phyloP scores from a whole-genome alignment of 2,113 vertebrate species.

The Poeciliopsis occidentalis region DNA sequence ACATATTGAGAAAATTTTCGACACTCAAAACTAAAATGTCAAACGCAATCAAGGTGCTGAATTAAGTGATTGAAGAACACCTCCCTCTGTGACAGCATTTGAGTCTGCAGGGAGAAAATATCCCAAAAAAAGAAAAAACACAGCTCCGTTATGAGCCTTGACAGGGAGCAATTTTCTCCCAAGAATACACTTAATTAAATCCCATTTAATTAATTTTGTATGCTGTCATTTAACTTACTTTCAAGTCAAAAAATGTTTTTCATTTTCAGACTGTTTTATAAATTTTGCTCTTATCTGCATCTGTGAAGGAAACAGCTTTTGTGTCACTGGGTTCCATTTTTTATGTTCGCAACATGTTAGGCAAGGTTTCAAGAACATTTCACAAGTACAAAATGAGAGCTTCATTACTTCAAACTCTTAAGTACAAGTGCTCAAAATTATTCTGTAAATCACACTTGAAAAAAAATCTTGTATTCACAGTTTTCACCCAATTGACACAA shows the following conservation, averaged over 20 bases:
- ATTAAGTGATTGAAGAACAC: conserved; percentile 65
- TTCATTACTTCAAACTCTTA: too few relatives aligned
- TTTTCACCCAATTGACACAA: too few relatives aligned
- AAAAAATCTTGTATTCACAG: too few relatives aligned
- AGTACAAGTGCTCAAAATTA: too few relatives aligned
- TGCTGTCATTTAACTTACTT: conserved; percentile 21
- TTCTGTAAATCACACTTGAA: too few relatives aligned
- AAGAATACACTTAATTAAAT: conserved; percentile 57
- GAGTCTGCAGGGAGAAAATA: conserved; percentile 43
- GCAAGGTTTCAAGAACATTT: background rate
- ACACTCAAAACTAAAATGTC: conserved; percentile 66
- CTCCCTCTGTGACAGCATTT: conserved; percentile 70
- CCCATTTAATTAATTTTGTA: conserved; percentile 60
- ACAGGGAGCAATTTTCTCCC: conserved; percentile 47
- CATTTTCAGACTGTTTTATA: background rate
- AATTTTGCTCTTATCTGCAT: background rate
- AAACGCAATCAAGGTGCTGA: conserved; percentile 62
- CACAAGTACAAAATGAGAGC: too few relatives aligned
- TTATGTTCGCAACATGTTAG: background rate
- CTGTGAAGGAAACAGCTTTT: background rate
- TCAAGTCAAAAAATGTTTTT: background rate
- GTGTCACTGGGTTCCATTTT: background rate
- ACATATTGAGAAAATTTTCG: conserved; percentile 42
- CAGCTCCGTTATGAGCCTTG: conserved; percentile 25
- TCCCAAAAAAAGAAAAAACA: conserved; percentile 21